Conservation (phyloP, 2,888 invertebrate genomes). For the Cenopis cana region DNA sequence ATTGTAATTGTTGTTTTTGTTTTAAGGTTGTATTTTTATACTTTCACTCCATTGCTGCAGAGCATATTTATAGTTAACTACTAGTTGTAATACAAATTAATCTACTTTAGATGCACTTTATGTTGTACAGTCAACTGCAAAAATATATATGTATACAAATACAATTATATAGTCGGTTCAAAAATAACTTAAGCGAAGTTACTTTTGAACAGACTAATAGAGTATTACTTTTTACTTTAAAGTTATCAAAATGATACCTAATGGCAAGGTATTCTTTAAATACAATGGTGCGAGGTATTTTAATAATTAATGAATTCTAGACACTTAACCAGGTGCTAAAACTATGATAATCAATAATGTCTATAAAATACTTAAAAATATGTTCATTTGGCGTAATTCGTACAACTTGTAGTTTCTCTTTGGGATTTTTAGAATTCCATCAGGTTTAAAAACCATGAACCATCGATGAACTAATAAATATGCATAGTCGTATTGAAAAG, state of each 20-base stretch:
- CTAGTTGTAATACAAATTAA: slow-evolving; percentile 10
- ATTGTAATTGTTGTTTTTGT: slow-evolving; percentile 70
- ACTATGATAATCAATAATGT: neutral
- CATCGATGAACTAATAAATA: neutral
- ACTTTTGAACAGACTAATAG: no score
- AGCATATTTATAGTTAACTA: neutral
- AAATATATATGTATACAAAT: no score
- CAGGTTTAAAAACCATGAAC: no score
- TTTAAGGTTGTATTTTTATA: slow-evolving; percentile 68
- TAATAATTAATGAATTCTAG: neutral
- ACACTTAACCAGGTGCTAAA: slow-evolving; percentile 11
- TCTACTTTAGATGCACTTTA: neutral
- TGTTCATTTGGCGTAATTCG: neutral
- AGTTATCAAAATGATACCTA: neutral
- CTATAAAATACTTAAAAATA: neutral
- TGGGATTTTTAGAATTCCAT: neutral
- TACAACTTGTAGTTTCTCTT: neutral
- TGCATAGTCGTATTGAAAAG: neutral
- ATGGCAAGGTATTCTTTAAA: neutral
- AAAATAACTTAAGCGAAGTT: no score
- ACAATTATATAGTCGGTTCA: no score
- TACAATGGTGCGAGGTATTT: neutral
- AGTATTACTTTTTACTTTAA: no score
- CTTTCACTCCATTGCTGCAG: neutral
- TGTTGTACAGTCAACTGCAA: no score